Conservation (phyloP, 2,797 vertebrate genomes). For the Gadopsis marmoratus region DNA sequence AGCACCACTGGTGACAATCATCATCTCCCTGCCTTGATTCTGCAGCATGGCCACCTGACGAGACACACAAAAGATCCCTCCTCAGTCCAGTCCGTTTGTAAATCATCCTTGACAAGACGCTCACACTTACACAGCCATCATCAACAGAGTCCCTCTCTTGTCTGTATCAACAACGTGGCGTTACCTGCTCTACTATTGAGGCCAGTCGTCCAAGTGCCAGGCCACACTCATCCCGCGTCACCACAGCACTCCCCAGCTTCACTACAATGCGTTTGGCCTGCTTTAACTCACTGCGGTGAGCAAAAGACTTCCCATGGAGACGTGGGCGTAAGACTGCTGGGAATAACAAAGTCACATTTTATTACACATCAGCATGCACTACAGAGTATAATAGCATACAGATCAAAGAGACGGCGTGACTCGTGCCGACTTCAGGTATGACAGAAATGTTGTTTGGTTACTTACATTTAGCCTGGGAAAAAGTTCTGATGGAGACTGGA, state of each 20-base stretch:
- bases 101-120: background rate
- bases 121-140: background rate
- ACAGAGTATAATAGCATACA: background rate
- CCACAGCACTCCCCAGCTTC: conserved; percentile 97
- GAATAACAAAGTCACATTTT: background rate
- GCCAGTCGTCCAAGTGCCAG: conserved; percentile 95
- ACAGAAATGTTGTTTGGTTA: background rate
- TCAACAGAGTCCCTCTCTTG: background rate
- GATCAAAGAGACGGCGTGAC: conserved; percentile 66
- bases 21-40: conserved; percentile 98
- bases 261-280: conserved; percentile 97
- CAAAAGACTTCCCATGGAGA: conserved; percentile 90
- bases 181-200: conserved; percentile 98
- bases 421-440: background rate
- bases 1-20: conserved; percentile 98
- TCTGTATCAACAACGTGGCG: background rate
- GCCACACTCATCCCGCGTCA: conserved; percentile 97
- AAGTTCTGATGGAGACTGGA: conserved; percentile 64
- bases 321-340: conserved; percentile 86
- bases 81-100: background rate
- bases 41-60: conserved; percentile 94
- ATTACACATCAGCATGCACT: background rate
- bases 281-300: conserved; percentile 95
- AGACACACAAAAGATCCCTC: conserved; percentile 9
- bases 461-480: conserved; percentile 81